Conservation (phyloP, 2,797 vertebrate species). For the Leptodactylus fallax region DNA sequence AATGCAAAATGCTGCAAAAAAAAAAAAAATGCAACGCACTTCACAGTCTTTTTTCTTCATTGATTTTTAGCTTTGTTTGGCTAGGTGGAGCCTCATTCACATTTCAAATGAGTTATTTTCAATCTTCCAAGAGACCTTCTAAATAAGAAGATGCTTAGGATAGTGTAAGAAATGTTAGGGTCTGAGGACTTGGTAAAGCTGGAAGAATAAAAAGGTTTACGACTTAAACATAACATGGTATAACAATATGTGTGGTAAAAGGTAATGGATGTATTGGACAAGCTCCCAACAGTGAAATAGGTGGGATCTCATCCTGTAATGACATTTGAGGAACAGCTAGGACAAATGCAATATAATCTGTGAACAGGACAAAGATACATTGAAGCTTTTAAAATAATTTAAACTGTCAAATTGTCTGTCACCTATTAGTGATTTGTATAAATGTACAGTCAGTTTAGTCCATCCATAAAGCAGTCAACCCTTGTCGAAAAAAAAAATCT, state of each 20-base stretch:
- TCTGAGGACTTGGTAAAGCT: background rate
- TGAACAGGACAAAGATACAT: background rate
- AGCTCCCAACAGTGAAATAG: background rate
- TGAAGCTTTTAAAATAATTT: conserved; percentile 23
- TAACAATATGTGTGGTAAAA: conserved; percentile 12
- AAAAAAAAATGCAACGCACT: no score
- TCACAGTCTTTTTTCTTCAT: no score
- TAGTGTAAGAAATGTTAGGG: background rate
- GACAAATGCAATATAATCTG: background rate
- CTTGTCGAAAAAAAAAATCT: background rate
- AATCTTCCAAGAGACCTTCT: background rate
- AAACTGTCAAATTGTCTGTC: conserved; percentile 11
- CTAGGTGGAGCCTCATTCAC: no score
- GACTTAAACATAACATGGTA: background rate
- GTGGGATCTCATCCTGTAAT: conserved; percentile 2
- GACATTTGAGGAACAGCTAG: background rate
- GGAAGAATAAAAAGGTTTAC: background rate
- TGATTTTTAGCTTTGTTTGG: no score
- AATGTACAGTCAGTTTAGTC: background rate
- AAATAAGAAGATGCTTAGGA: background rate
- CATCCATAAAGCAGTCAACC: background rate
- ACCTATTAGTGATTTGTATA: conserved; percentile 23
- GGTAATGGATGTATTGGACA: conserved; percentile 28
- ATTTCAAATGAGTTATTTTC: background rate
- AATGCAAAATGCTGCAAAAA: no score